phyloP scores from a whole-genome alignment of 1,140 invertebrate species.

The Hormaphis cornu region DNA sequence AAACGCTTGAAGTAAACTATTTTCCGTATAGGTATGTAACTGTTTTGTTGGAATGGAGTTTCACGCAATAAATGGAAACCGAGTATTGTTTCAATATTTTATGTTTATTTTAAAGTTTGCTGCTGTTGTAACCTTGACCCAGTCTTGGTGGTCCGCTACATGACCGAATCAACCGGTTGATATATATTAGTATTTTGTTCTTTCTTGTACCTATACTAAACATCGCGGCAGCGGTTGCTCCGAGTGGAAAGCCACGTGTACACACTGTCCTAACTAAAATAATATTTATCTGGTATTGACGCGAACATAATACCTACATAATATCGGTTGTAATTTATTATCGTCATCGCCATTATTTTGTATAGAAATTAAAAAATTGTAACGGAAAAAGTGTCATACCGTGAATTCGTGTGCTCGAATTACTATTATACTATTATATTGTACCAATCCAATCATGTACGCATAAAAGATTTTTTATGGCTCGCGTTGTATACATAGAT shows the following conservation, averaged over 20 bases:
- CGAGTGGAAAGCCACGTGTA: neutral
- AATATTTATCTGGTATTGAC: too few relatives aligned
- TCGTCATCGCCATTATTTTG: neutral
- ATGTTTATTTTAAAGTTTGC: neutral
- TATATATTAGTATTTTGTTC: neutral
- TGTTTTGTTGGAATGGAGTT: too few relatives aligned
- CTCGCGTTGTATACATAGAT: too few relatives aligned
- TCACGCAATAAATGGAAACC: too few relatives aligned
- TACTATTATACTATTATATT: too few relatives aligned
- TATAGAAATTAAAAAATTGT: neutral
- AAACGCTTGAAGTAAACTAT: too few relatives aligned
- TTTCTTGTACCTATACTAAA: too few relatives aligned
- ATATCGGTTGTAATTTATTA: too few relatives aligned
- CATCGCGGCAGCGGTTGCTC: neutral
- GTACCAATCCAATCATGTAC: too few relatives aligned
- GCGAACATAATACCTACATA: too few relatives aligned
- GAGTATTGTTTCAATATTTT: neutral
- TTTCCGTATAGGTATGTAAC: too few relatives aligned
- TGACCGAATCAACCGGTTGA: conserved; percentile 29
- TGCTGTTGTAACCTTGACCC: conserved; percentile 14
- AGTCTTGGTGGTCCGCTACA: conserved; percentile 24
- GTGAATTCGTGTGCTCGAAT: neutral
- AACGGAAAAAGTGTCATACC: neutral
- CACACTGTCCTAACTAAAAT: neutral
- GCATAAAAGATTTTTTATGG: too few relatives aligned